These are phyloP conservation scores for Zoanthus solanderi DNA, from an alignment of 92 coral and sea anemone species.

Conservation along the genomic window DNA sequence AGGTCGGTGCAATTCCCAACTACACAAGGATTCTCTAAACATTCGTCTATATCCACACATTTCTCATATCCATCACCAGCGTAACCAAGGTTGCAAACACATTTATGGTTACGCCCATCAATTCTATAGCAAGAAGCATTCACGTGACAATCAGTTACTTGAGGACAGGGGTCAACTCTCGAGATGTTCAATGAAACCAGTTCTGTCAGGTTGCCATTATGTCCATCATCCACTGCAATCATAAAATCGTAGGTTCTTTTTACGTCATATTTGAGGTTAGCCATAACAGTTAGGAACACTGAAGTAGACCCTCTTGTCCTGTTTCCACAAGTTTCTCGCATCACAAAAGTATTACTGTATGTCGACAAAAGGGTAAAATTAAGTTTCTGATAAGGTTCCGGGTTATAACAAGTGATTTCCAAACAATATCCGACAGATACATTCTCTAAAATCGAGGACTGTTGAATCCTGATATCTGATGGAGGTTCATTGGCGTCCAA, in stretches of 20 bases:
- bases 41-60: slow-evolving; percentile 88
- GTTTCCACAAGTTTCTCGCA: slow-evolving; percentile 66
- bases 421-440: slow-evolving; percentile 71
- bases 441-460: slow-evolving; percentile 76
- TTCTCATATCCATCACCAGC: slow-evolving; percentile 77
- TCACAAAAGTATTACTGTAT: slow-evolving; percentile 59
- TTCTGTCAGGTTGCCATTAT: slow-evolving; percentile 54
- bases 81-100: slow-evolving; percentile 85
- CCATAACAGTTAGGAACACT: slow-evolving; percentile 22
- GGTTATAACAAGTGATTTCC: slow-evolving; percentile 76
- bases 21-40: slow-evolving; percentile 69
- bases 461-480: slow-evolving; percentile 50
- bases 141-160: slow-evolving; percentile 71
- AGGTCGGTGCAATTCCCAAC: slow-evolving; percentile 77
- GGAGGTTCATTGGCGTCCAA: slow-evolving; percentile 87
- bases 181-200: slow-evolving; percentile 70
- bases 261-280: slow-evolving; percentile 15
- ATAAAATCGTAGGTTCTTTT: not conserved
- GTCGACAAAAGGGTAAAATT: slow-evolving; percentile 66
- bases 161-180: slow-evolving; percentile 83
- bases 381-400: slow-evolving; percentile 75
- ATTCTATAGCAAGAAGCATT: slow-evolving; percentile 83
- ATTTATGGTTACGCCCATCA: slow-evolving; percentile 71
- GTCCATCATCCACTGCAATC: slow-evolving; percentile 36
- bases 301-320: slow-evolving; percentile 78